Evolutionary conservation across 1,140 invertebrate species (phyloP), one percentile per base, ranked within the genome.

Genomic region (Macrocentrus cingulum): DNA sequence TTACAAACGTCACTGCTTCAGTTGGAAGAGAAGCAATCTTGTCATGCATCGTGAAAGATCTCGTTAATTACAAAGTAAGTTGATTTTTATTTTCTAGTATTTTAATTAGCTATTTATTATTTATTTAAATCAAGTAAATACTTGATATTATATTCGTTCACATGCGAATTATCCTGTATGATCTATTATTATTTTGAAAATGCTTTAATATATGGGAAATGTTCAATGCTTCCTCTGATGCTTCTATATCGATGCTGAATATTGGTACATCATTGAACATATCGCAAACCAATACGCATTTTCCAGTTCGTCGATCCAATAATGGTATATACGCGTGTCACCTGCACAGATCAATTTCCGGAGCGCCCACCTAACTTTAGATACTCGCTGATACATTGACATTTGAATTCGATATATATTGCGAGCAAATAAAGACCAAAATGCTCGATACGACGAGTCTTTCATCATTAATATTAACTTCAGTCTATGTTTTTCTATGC

Each of bases 11-110:
- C 61, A 94, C 91, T 36, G 87, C 88, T 18, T 84, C 91, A 6
- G 84, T 92, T 37, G 91, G 91, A 48, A 81, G 92, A 63, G 91
- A 94, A 74, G 92, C 91, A 1, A 85, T 88, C 39, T 82, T 95
- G 19, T 84, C 88, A 16, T 95, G 92, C 66, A 82, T 89, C 19
- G 91, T 94, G 4, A 85, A 92, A 70, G 90, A 93, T 73, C 81
- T 94, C 45, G 89, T 85, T 20, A 82, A 84, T 2, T 94, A 89
- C 76, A 94, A 93, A 88, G 91, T 94, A 82, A 81, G 72, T 63
- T 53, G 34, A 4, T 55, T 20, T 18, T 16, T 18, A 37, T 23
- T 19, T 59, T 15, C 8, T 15, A n/a, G 36, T n/a, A 23, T 8
- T 37, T 45, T 34, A 13, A 11, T 52, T 36, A 22, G 18, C 22